phyloP scores from a whole-genome alignment of 2,113 vertebrate species.

The Epinephelus cyanopodus region DNA sequence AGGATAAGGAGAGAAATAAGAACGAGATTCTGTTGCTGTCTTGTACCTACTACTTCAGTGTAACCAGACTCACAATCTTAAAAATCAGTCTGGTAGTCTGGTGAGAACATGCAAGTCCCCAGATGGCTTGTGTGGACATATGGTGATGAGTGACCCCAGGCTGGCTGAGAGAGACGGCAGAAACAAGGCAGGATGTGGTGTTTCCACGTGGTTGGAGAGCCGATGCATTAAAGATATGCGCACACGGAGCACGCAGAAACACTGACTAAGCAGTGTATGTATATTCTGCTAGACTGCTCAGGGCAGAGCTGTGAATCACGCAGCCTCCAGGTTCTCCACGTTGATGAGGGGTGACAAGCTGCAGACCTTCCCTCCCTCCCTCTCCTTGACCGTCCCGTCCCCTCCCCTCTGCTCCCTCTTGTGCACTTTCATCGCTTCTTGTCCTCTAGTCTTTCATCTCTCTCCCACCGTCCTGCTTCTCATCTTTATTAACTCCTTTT shows the following conservation, averaged over 20 bases:
- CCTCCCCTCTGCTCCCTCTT: background rate
- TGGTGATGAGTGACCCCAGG: background rate
- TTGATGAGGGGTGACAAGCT: slow-evolving; percentile 51
- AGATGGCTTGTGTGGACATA: slow-evolving; percentile 16
- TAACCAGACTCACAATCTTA: background rate
- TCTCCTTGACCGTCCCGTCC: background rate
- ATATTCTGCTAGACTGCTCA: slow-evolving; percentile 23
- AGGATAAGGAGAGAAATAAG: background rate
- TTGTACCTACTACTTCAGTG: background rate
- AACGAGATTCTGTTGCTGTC: background rate
- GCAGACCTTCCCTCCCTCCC: slow-evolving; percentile 14
- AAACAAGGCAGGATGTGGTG: background rate
- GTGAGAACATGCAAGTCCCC: background rate
- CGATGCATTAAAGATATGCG: slow-evolving; percentile 10
- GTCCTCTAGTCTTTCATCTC: background rate
- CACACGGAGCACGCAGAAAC: slow-evolving; percentile 32
- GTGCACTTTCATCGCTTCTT: background rate
- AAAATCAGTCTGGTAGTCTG: background rate
- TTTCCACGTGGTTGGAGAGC: slow-evolving; percentile 8
- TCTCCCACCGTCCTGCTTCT: background rate
- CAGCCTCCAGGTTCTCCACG: slow-evolving; percentile 10
- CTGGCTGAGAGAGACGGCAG: background rate
- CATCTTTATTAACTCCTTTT: background rate
- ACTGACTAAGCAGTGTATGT: slow-evolving; percentile 38
- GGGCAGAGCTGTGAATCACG: slow-evolving; percentile 56